phyloP scores from a whole-genome alignment of 2,113 vertebrate species.

The Macaca nemestrina region DNA sequence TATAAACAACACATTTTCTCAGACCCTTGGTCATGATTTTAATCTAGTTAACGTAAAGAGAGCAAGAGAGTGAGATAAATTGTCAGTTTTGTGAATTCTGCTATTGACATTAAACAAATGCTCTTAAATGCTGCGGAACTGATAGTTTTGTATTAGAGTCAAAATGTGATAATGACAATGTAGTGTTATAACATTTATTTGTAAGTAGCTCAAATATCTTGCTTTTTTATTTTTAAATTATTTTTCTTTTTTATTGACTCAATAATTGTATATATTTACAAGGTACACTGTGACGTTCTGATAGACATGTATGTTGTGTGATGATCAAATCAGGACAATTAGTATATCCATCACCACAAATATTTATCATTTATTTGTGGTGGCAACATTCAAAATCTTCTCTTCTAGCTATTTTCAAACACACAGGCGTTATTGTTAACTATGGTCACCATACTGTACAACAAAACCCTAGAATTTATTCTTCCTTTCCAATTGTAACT shows the following conservation, averaged over 20 bases:
- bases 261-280: neutral
- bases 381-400: neutral
- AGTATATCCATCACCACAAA: neutral
- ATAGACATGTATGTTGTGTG: neutral
- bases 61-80: neutral
- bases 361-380: neutral
- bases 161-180: neutral
- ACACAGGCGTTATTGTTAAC: neutral
- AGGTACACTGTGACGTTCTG: neutral
- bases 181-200: slow-evolving; percentile 26
- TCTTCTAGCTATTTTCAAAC: neutral
- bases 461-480: neutral
- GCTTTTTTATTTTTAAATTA: neutral
- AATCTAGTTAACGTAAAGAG: neutral
- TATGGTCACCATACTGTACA: neutral
- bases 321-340: neutral
- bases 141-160: slow-evolving; percentile 2
- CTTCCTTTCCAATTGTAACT: neutral
- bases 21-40: neutral
- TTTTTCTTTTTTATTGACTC: neutral
- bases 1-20: slow-evolving; percentile 5
- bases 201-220: neutral
- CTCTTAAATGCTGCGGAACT: neutral
- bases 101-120: slow-evolving; percentile 23
- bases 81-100: neutral